Evolutionary conservation across 2,113 vertebrate genomes (phyloP).

Genomic region (Elgaria multicarinata): DNA sequence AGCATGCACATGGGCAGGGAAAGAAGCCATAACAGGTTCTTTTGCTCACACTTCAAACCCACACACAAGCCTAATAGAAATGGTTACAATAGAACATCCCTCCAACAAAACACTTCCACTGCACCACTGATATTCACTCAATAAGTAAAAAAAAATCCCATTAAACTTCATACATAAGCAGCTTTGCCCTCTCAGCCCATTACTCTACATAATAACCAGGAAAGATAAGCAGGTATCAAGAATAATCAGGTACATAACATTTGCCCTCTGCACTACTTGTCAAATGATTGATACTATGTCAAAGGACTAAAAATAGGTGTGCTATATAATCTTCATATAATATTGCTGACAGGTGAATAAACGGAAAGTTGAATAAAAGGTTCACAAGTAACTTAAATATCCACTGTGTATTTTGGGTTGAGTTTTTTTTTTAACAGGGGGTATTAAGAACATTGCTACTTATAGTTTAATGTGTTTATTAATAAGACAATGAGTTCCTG

Average conservation of each 20-base stretch:
- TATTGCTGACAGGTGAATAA: slow-evolving; percentile 1
- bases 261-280: background rate
- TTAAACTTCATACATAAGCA: background rate
- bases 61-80: background rate
- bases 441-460: background rate
- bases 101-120: background rate
- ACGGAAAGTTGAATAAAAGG: background rate
- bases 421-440: background rate
- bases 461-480: background rate
- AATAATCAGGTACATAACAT: background rate
- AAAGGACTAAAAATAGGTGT: slow-evolving; percentile 2
- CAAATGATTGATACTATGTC: background rate
- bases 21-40: too few species aligned
- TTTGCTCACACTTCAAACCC: too few species aligned
- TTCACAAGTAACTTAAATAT: background rate
- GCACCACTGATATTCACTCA: background rate
- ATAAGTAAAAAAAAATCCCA: background rate
- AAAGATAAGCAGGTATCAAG: slow-evolving; percentile 11
- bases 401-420: background rate
- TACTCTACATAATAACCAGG: background rate
- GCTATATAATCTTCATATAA: background rate
- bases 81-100: background rate
- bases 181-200: slow-evolving; percentile 16
- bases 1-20: too few species aligned
- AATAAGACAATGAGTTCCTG: too few species aligned